phyloP scores from a whole-genome alignment of 1,140 invertebrate species.

The Cephus cinctus region DNA sequence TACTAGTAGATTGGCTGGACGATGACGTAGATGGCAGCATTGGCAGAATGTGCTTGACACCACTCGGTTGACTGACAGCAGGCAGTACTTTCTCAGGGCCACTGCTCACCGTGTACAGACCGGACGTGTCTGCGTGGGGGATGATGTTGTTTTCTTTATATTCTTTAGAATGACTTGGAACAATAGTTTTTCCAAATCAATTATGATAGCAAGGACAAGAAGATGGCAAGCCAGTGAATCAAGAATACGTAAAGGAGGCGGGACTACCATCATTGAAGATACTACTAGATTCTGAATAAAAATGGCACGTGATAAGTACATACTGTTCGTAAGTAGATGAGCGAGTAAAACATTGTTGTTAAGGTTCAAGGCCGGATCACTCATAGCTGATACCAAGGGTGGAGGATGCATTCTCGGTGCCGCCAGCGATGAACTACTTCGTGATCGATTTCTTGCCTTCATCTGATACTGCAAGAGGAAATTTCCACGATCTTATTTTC shows the following conservation, averaged over 20 bases:
- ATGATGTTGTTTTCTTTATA: too few relatives aligned
- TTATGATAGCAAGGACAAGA: too few relatives aligned
- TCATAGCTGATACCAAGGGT: constrained; percentile 58
- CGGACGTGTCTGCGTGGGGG: constrained; percentile 39
- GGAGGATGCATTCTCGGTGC: constrained; percentile 49
- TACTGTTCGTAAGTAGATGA: constrained; percentile 64
- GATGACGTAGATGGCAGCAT: constrained; percentile 36
- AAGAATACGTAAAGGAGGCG: too few relatives aligned
- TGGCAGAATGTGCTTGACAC: constrained; percentile 44
- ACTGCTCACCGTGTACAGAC: constrained; percentile 40
- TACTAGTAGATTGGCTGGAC: constrained; percentile 31
- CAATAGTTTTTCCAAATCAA: too few relatives aligned
- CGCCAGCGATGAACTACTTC: constrained; percentile 53
- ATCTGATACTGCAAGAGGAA: constrained; percentile 47
- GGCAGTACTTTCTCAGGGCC: constrained; percentile 37
- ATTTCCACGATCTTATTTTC: constrained; percentile 2
- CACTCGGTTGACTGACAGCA: constrained; percentile 25
- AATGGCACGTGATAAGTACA: too few relatives aligned
- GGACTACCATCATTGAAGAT: too few relatives aligned
- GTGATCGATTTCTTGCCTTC: constrained; percentile 52
- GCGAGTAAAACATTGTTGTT: constrained; percentile 64
- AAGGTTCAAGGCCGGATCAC: constrained; percentile 57
- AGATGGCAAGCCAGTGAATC: too few relatives aligned
- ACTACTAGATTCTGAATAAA: too few relatives aligned
- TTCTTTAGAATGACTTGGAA: too few relatives aligned